phyloP scores from a whole-genome alignment of 1,140 invertebrate genomes.

The Drosophila elegans region DNA sequence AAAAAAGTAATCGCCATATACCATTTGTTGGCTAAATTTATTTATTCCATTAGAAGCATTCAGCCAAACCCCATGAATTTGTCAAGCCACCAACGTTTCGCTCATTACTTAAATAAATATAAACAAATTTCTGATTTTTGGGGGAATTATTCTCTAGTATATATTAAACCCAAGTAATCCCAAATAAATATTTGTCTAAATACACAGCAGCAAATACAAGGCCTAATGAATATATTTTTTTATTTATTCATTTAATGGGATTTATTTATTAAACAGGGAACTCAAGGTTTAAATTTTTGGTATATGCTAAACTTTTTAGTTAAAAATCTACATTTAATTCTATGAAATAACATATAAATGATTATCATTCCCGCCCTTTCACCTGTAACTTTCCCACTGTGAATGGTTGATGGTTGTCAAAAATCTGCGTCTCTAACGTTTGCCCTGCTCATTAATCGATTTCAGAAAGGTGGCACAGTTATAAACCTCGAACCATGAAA shows the following conservation, averaged over 20 bases:
- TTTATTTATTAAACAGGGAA: background rate
- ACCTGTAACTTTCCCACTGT: slow-evolving; percentile 32
- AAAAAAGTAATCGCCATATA: slow-evolving; percentile 17
- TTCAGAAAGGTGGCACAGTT: slow-evolving; percentile 42
- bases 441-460: slow-evolving; percentile 2
- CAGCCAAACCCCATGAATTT: slow-evolving; percentile 4
- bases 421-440: slow-evolving; percentile 11
- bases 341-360: background rate
- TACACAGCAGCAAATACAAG: background rate
- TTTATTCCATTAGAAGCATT: slow-evolving; percentile 21
- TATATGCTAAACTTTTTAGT: too few relatives aligned
- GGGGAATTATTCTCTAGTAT: slow-evolving; percentile 27
- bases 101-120: slow-evolving; percentile 51
- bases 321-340: background rate
- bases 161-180: slow-evolving; percentile 13
- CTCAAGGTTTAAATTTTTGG: slow-evolving; percentile 11
- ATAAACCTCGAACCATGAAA: slow-evolving; percentile 54
- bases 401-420: background rate
- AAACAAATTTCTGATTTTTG: slow-evolving; percentile 8
- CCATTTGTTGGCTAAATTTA: slow-evolving; percentile 22
- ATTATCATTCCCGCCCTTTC: slow-evolving; percentile 19
- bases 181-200: slow-evolving; percentile 28
- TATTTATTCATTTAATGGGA: slow-evolving; percentile 8
- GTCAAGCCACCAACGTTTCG: slow-evolving; percentile 11
- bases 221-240: slow-evolving; percentile 4